These are phyloP conservation scores for Notodonta ziczac DNA, from an alignment of 2,888 invertebrate species.

Conservation along the genomic window DNA sequence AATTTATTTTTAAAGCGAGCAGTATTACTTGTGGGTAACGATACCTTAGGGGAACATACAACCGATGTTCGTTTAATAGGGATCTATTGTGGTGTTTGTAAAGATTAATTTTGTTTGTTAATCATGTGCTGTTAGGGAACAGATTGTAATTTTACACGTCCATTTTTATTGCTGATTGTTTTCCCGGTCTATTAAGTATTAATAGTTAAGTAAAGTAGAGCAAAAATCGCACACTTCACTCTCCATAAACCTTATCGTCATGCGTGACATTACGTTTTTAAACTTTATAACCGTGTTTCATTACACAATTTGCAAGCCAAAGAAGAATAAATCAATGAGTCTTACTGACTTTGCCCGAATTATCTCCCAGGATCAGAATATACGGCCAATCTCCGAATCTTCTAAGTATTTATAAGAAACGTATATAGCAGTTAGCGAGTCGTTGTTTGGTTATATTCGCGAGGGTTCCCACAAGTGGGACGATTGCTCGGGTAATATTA, in stretches of 20 bases:
- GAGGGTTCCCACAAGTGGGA: constrained; percentile 21
- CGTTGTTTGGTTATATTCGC: constrained; percentile 35
- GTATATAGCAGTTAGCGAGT: background rate
- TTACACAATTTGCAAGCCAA: too few relatives aligned
- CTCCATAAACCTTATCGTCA: too few relatives aligned
- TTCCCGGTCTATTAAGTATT: too few relatives aligned
- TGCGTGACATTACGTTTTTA: too few relatives aligned
- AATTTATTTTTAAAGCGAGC: constrained; percentile 61
- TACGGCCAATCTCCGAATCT: background rate
- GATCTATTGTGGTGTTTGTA: constrained; percentile 59
- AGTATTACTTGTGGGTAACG: constrained; percentile 52
- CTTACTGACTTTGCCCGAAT: background rate
- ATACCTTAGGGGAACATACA: constrained; percentile 57
- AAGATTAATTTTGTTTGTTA: constrained; percentile 47
- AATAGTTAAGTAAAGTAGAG: too few relatives aligned
- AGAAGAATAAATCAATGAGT: too few relatives aligned
- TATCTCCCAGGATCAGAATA: background rate
- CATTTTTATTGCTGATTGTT: background rate
- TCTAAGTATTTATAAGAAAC: background rate
- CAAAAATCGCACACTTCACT: too few relatives aligned
- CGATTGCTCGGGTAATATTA: constrained; percentile 35
- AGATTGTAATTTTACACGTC: constrained; percentile 21
- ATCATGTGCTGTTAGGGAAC: constrained; percentile 24
- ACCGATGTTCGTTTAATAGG: constrained; percentile 67
- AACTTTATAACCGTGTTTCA: too few relatives aligned